Percentiles rank a stretch among this genome's conserved stretches.
These are phyloP conservation scores for Cepphus grylle DNA, from an alignment of 2,113 vertebrate species.

Conservation along the genomic window DNA sequence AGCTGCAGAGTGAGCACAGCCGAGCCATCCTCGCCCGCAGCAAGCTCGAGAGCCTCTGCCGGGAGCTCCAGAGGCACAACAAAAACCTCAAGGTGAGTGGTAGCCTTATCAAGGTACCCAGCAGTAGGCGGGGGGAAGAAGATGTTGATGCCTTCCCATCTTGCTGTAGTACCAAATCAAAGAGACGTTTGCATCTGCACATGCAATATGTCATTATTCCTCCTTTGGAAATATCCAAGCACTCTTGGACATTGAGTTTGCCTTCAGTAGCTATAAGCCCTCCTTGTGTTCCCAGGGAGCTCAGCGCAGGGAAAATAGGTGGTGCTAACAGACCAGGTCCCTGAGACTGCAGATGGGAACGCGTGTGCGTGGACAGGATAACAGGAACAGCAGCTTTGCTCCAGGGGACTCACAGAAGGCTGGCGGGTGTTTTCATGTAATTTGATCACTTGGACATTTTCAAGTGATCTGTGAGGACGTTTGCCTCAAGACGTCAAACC, in stretches of 20 bases:
- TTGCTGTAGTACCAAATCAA: not conserved
- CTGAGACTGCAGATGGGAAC: not conserved
- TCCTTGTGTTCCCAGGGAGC: not conserved
- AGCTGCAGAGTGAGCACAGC: conserved; percentile 85
- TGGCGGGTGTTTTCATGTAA: not conserved
- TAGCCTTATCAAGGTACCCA: not conserved
- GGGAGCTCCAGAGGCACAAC: conserved; percentile 89
- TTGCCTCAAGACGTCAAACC: not conserved
- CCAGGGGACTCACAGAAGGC: not conserved
- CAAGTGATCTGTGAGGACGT: not conserved
- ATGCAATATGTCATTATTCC: not conserved
- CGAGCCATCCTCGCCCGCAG: conserved; percentile 82
- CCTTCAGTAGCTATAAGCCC: not conserved
- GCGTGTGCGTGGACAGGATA: accelerated
- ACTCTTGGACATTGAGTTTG: not conserved
- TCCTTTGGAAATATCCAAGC: not conserved
- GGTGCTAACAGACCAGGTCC: not conserved
- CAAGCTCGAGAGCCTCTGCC: conserved; percentile 88
- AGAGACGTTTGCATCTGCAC: not conserved
- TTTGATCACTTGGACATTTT: not conserved
- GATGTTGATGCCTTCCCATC: not conserved
- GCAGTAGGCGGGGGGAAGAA: not conserved
- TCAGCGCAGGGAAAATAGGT: not conserved
- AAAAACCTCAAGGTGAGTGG: conserved; percentile 82
- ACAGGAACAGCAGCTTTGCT: not conserved